A percentile compares a stretch with the other conserved stretches of the same genome.
phyloP scores from a whole-genome alignment of 2,797 vertebrate genomes.

The Takifugu rubripes region DNA sequence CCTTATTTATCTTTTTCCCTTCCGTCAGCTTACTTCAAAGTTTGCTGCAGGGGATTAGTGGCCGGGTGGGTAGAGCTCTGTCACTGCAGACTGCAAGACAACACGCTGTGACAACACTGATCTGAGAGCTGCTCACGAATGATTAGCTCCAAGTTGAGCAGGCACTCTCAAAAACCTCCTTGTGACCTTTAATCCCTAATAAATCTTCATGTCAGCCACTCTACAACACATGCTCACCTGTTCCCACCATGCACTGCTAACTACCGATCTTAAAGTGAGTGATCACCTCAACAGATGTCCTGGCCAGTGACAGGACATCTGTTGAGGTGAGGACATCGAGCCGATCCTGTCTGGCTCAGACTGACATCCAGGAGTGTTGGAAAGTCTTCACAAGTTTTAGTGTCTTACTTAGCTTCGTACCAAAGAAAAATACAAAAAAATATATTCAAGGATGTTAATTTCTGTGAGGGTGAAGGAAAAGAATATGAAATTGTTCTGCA shows the following conservation, averaged over 20 bases:
- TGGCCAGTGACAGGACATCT: slow-evolving; percentile 13
- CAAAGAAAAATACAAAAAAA: neutral
- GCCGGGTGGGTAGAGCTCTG: slow-evolving; percentile 58
- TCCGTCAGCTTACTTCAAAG: slow-evolving; percentile 68
- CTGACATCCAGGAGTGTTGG: slow-evolving; percentile 4
- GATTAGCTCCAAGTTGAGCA: slow-evolving; percentile 63
- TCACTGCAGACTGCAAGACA: slow-evolving; percentile 59
- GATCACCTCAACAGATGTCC: slow-evolving; percentile 59
- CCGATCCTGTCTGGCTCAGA: slow-evolving; percentile 34
- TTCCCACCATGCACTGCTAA: slow-evolving; percentile 25
- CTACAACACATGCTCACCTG: slow-evolving; percentile 21
- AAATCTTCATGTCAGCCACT: slow-evolving; percentile 49
- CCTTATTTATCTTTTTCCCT: slow-evolving; percentile 75
- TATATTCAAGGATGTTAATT: no score
- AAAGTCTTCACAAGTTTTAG: neutral
- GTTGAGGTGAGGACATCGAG: slow-evolving; percentile 32
- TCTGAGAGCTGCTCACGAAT: slow-evolving; percentile 56
- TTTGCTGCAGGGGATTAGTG: slow-evolving; percentile 67
- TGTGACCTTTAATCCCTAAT: slow-evolving; percentile 67
- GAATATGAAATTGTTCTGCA: no score
- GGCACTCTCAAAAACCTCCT: slow-evolving; percentile 51
- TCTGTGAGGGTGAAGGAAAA: no score
- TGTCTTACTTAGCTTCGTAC: neutral
- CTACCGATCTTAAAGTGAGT: slow-evolving; percentile 63
- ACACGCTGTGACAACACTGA: slow-evolving; percentile 61